A percentile compares a stretch with the other conserved stretches of the same genome.
Evolutionary conservation across 2,888 invertebrate genomes (phyloP).

Genomic region (Vandiemenella viatica): DNA sequence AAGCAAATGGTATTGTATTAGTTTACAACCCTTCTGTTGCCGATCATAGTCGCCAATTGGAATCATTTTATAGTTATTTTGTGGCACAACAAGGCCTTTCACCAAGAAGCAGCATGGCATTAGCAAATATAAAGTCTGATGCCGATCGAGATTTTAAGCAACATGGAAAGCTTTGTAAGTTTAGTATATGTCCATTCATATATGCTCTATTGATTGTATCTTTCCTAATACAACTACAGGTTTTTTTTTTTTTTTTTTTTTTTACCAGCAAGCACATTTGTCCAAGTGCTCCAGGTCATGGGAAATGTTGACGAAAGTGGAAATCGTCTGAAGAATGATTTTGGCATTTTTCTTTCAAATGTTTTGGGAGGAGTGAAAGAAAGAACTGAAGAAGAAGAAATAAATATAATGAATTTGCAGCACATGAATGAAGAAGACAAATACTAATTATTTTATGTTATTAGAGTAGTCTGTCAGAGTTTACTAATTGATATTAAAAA

Average conservation of each 20-base stretch:
- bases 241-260: background rate
- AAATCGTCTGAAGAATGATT: slow-evolving; percentile 41
- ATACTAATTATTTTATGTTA: too few species aligned
- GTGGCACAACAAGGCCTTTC: slow-evolving; percentile 48
- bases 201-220: too few species aligned
- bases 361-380: slow-evolving; percentile 14
- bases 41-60: slow-evolving; percentile 40
- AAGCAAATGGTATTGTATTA: slow-evolving; percentile 52
- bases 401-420: slow-evolving; percentile 16
- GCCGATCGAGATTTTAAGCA: slow-evolving; percentile 33
- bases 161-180: slow-evolving; percentile 37
- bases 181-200: background rate
- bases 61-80: slow-evolving; percentile 49
- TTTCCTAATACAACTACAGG: background rate
- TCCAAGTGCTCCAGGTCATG: slow-evolving; percentile 41
- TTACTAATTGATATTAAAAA: background rate
- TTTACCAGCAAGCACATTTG: slow-evolving; percentile 41
- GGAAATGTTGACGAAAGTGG: slow-evolving; percentile 42
- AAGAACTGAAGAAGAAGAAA: slow-evolving; percentile 21
- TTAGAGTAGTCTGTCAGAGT: too few species aligned
- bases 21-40: slow-evolving; percentile 43
- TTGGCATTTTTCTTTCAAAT: slow-evolving; percentile 23
- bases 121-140: slow-evolving; percentile 29
- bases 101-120: slow-evolving; percentile 47
- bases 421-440: background rate